Base-by-base conservation (phyloP, 1,140 invertebrate genomes). In the Pseudachorutes palmiensis region DNA sequence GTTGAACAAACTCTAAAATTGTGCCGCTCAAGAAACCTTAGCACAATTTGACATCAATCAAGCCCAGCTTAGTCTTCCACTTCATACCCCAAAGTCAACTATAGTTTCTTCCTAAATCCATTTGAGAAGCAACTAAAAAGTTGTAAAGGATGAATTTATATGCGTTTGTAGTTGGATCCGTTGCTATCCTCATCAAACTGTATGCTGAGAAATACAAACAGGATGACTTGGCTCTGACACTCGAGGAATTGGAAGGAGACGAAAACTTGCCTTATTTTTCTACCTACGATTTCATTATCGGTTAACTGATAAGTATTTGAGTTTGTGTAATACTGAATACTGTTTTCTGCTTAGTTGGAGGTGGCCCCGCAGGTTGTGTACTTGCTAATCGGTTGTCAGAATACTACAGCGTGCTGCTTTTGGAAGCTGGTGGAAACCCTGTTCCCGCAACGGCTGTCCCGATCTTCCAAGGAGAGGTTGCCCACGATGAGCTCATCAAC, bases 321-420 rank as follows among this genome's bases (percentile, higher is more conserved):
- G n/a, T n/a, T n/a, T n/a, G n/a, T n/a, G n/a, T n/a, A n/a, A n/a
- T n/a, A n/a, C n/a, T n/a, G n/a, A n/a, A n/a, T n/a, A n/a, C n/a
- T n/a, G n/a, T n/a, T n/a, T n/a, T n/a, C n/a, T 12, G 19, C 33
- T n/a, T 30, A 66, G 64, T 66, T 30, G 64, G 64, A 12, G 64
- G 16, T 14, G 64, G 64, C 12, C 12, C 51, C 3, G 64, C 64
- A 2, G 64, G 64, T 19, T 61, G 51, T 33, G 51, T 66, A 33
- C 3, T 66, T 31, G 64, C 64, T 2, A 32, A 31, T 19, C 3
- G 55, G n/a, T 33, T 66, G 9, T 66, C 64, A 14, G 31, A 30
- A 33, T 12, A 58, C 22, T 66, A 59, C 30, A 61, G 3, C 12
- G 64, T 66, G 2, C 30, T 66, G 12, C 19, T 66, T 9, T 30